Evolutionary conservation across 2,113 vertebrate genomes (phyloP).

Genomic region (Phodopus roborovskii): DNA sequence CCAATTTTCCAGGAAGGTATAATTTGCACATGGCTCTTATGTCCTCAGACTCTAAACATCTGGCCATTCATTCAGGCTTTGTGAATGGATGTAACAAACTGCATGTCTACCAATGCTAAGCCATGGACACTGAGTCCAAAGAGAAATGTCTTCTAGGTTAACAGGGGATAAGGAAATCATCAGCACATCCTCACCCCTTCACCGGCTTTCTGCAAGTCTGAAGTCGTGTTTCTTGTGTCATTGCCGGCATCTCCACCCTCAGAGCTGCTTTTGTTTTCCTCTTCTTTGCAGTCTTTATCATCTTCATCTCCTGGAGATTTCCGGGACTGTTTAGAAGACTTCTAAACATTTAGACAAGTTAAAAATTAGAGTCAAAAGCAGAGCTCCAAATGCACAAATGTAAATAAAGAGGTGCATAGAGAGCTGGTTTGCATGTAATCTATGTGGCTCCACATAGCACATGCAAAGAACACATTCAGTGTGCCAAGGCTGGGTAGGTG

Average conservation of each 20-base stretch:
- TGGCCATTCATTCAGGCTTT: not conserved
- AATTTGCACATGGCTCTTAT: not conserved
- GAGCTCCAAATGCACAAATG: not conserved
- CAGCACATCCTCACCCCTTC: constrained; percentile 88
- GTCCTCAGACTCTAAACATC: not conserved
- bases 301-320: constrained; percentile 94
- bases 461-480: not conserved
- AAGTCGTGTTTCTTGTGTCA: constrained; percentile 92
- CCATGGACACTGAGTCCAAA: not conserved
- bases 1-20: not conserved
- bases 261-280: constrained; percentile 95
- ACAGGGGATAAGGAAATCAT: accelerated
- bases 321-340: constrained; percentile 95
- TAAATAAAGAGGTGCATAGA: not conserved
- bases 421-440: not conserved
- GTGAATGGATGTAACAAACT: not conserved
- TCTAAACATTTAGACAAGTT: constrained; percentile 86
- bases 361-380: constrained; percentile 64
- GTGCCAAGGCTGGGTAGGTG: not conserved
- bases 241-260: constrained; percentile 94
- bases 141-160: not conserved
- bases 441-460: not conserved
- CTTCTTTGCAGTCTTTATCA: constrained; percentile 96
- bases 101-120: not conserved
- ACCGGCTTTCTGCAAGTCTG: constrained; percentile 94